Evolutionary conservation across 2,888 invertebrate genomes (phyloP), one percentile per base, ranked within the genome.

Genomic region (Chrysotoxum bicinctum): DNA sequence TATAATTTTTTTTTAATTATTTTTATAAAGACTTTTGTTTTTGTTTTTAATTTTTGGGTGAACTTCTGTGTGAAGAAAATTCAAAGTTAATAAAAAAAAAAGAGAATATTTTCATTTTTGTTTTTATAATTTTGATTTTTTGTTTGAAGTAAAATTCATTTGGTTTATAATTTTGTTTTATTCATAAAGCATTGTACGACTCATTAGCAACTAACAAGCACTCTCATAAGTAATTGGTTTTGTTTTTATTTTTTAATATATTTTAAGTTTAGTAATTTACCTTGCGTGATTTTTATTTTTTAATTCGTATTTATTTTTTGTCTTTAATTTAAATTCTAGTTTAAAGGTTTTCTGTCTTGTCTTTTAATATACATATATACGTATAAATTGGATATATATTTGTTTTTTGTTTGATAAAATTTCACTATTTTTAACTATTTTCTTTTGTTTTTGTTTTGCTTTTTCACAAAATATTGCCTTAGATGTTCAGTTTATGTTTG

Each of bases 131-230:
- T 56, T 76, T 58, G 62, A 54, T 35, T 48, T 62, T 52, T 40
- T 23, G n/a, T 68, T 68, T 60, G 35, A 80, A 76, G 75, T 85
- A 85, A 85, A 85, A 85, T 84, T 80, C 66, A 76, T 81, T 37
- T 60, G 68, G 30, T 45, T 77, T 52, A 32, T 10, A 54, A 54
- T 54, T 52, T 26, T 52, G 69, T 78, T 72, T 56, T 23, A 75
- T 84, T 72, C 77, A 87, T 87, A 88, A 88, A 86, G 86, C 86
- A 85, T 84, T 85, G 87, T 83, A 81, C 85, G 80, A 66, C 82
- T 87, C 81, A 85, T 86, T 76, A 77, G 85, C 86, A 87, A 87
- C 87, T 82, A 85, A 87, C 84, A 83, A 85, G 85, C 85, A 86
- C 66, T 82, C 79, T 85, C 86, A 87, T 84, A 76, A 82, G 79